Evolutionary conservation across 2,113 vertebrate genomes (phyloP), one percentile per base, ranked within the genome.

Genomic region (Acinonyx jubatus): DNA sequence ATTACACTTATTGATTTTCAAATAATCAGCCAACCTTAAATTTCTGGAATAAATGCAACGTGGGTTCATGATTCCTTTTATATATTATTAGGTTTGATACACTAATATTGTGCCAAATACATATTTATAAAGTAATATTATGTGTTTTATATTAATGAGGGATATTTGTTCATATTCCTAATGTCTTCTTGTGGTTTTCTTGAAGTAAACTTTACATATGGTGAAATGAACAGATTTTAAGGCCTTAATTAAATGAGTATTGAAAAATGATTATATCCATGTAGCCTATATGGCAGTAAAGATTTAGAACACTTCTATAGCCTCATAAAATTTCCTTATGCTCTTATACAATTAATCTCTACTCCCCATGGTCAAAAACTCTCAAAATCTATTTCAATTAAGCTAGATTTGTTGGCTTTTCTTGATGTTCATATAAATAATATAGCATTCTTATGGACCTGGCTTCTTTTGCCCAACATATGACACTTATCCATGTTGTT

Each of bases 71-170:
- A 63, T 41, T 7, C 79, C 27, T 48, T 89, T 79, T 63, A 73
- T 3, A 63, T 55, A 45, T 36, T 80, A 31, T 94, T 81, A 27
- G 29, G 36, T 86, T 65, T 86, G 7, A 91, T 73, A 86, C 36
- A 21, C 14, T 71, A 78, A 57, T 85, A 73, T 79, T 68, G 71
- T 90, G 2, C 65, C 15, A 80, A 63, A 19, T 71, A 79, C 63
- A 38, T 84, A 83, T 86, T 66, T 83, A 19, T 86, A 84, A 96
- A n/a, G 41, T 85, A 84, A 90, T 71, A 87, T n/a, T 86, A 38
- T 69, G 4, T 79, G 33, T 78, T 63, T 87, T 93, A 71, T 76
- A 33, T 89, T 65, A 92, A 61, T 38, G 11, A 71, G 6, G 36
- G 31, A 23, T 38, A 89, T 55, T 31, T 38, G 14, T 68, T 89